These are phyloP conservation scores for Oryzias curvinotus DNA, from an alignment of 2,113 vertebrate genomes.

Conservation along the genomic window DNA sequence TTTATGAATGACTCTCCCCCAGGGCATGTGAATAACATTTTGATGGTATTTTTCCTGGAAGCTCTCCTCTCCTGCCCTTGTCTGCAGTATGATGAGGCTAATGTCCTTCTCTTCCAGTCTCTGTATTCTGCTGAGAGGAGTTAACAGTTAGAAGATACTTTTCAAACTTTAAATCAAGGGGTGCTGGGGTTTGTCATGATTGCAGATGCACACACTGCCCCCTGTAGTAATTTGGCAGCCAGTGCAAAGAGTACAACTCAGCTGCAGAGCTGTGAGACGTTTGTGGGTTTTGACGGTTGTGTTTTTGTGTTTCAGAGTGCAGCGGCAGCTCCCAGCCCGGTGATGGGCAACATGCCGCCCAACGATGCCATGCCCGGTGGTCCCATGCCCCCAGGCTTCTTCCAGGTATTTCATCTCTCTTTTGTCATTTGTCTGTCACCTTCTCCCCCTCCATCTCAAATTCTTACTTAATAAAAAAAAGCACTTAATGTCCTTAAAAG, in stretches of 20 bases:
- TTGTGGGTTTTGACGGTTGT: conserved; percentile 4
- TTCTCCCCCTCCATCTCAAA: background rate
- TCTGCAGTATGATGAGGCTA: background rate
- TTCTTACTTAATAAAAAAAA: background rate
- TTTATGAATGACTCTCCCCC: background rate
- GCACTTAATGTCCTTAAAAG: too few species aligned
- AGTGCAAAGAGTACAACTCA: conserved; percentile 17
- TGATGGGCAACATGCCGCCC: conserved; percentile 88
- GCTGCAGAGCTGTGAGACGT: too few species aligned
- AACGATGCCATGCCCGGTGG: conserved; percentile 83
- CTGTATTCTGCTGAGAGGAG: background rate
- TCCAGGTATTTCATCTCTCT: conserved; percentile 78
- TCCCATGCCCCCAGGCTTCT: conserved; percentile 84
- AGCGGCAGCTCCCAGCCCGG: conserved; percentile 86
- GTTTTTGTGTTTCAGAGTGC: conserved; percentile 75
- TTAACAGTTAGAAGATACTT: conserved; percentile 25
- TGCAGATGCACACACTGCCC: conserved; percentile 54
- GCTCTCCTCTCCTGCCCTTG: background rate
- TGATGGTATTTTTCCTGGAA: conserved; percentile 8
- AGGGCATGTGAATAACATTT: conserved; percentile 2
- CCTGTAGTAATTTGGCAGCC: conserved; percentile 29
- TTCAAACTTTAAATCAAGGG: conserved; percentile 23
- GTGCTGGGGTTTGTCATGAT: conserved; percentile 6
- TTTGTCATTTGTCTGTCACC: background rate
- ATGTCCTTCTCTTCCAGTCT: background rate